Percentiles rank a stretch among this genome's conserved stretches.
These are phyloP conservation scores for Pimephales promelas DNA, from an alignment of 2,113 vertebrate species.

Conservation along the genomic window DNA sequence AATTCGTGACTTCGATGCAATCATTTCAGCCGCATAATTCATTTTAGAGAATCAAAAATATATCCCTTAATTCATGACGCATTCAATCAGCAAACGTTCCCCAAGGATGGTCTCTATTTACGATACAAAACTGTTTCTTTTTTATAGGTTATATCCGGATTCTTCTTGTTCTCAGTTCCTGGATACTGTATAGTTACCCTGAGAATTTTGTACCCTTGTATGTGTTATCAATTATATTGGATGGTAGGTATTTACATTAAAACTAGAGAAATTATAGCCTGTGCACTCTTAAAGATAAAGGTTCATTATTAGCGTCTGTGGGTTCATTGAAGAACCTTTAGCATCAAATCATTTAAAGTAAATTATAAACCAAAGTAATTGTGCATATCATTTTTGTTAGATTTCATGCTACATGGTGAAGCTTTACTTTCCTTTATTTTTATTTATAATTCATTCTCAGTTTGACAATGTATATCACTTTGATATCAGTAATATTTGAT, in stretches of 20 bases:
- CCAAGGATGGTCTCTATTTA: not conserved
- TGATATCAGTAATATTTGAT: no score
- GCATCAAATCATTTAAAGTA: not conserved
- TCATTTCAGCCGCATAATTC: not conserved
- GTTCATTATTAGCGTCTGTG: not conserved
- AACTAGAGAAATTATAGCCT: not conserved
- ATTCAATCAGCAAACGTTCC: not conserved
- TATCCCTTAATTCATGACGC: not conserved
- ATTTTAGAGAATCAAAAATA: not conserved
- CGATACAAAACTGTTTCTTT: not conserved
- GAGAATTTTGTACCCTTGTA: conserved; percentile 61
- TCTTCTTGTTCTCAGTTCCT: conserved; percentile 61
- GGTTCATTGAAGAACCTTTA: not conserved
- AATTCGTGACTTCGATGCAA: not conserved
- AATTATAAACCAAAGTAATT: not conserved
- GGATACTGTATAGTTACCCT: conserved; percentile 57
- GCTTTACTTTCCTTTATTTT: not conserved
- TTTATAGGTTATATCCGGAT: conserved; percentile 69
- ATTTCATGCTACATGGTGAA: not conserved
- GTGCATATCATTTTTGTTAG: not conserved
- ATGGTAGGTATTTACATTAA: conserved; percentile 61
- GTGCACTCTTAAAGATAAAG: not conserved
- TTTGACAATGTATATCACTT: no score
- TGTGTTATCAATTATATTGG: conserved; percentile 58
- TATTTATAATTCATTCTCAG: not conserved